Evolutionary conservation across 2,888 invertebrate species (phyloP).

Genomic region (Rugalucina vietnamica): DNA sequence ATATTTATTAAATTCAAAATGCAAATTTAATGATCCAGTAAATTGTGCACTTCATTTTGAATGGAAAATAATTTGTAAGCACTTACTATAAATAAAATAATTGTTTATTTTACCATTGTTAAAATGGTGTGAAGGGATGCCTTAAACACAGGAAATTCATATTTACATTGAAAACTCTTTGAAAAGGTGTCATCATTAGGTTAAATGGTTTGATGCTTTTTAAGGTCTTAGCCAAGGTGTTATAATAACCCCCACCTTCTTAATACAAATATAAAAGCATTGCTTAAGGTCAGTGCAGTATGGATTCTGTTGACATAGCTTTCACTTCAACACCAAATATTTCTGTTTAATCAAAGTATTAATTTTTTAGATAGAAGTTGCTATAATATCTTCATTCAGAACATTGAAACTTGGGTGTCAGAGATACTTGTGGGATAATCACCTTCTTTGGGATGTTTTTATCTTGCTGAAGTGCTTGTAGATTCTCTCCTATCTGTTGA

Average conservation of each 20-base stretch:
- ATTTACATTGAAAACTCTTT: background rate
- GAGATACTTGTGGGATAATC: background rate
- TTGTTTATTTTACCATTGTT: background rate
- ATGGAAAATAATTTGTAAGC: too few relatives aligned
- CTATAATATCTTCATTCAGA: background rate
- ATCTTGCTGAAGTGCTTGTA: background rate
- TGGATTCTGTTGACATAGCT: background rate
- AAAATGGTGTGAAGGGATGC: background rate
- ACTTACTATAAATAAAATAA: background rate
- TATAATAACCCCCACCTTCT: background rate
- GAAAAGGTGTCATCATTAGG: background rate
- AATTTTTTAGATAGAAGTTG: background rate
- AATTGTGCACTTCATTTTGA: background rate
- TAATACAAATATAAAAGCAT: background rate
- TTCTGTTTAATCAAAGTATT: background rate
- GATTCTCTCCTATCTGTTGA: background rate
- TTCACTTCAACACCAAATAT: background rate
- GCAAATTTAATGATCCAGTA: background rate
- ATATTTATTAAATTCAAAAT: background rate
- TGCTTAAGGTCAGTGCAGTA: background rate
- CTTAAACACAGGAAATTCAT: background rate
- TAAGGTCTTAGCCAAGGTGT: background rate
- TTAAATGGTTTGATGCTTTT: background rate
- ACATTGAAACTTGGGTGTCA: background rate
- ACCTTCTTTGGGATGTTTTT: background rate